phyloP scores from a whole-genome alignment of 2,113 vertebrate species.

The Nothoprocta pentlandii region DNA sequence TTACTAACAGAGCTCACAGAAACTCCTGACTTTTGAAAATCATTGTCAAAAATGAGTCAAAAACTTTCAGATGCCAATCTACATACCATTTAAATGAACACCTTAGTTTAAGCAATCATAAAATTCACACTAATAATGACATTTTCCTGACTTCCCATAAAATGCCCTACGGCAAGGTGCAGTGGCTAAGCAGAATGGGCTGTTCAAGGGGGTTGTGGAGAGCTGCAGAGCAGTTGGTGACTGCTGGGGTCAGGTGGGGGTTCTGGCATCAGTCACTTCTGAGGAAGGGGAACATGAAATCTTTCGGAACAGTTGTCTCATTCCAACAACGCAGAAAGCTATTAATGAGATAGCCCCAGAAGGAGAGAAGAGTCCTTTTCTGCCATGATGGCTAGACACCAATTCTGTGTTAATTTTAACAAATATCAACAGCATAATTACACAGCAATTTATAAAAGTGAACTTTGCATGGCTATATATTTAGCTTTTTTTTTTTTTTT shows the following conservation, averaged over 20 bases:
- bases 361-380: background rate
- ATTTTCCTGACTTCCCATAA: background rate
- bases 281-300: constrained; percentile 30
- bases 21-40: background rate
- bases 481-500: background rate
- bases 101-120: background rate
- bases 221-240: constrained; percentile 1
- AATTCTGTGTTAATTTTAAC: background rate
- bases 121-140: background rate
- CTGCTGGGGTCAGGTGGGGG: constrained; percentile 41
- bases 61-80: background rate
- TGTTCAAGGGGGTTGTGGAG: background rate
- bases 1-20: background rate
- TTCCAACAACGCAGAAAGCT: constrained; percentile 27
- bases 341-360: constrained; percentile 18
- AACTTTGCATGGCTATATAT: background rate
- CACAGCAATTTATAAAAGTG: background rate
- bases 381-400: background rate
- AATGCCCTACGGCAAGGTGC: background rate
- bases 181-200: background rate
- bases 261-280: constrained; percentile 10
- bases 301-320: constrained; percentile 30
- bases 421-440: background rate
- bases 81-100: background rate
- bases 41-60: background rate